phyloP scores from a whole-genome alignment of 2,113 vertebrate genomes.

The Sturnus vulgaris region DNA sequence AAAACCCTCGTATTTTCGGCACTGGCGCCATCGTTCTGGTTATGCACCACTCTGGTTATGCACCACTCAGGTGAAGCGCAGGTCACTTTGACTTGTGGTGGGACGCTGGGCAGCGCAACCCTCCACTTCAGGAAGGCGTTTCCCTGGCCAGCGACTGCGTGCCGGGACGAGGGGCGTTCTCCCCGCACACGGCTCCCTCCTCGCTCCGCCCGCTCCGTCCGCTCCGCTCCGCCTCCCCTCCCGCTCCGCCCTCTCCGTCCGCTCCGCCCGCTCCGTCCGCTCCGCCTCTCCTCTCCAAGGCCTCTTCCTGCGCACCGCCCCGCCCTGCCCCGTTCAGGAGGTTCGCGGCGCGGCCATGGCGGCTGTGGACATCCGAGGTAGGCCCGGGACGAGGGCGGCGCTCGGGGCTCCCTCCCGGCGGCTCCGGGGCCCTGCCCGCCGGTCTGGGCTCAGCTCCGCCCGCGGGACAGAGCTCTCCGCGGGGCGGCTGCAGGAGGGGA shows the following conservation, averaged over 20 bases:
- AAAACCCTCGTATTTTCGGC: rapidly evolving
- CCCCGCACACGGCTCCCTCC: rapidly evolving
- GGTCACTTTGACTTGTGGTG: rapidly evolving
- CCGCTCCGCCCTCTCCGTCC: neutral
- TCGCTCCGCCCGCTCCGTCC: neutral
- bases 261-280: neutral
- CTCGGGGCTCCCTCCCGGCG: neutral
- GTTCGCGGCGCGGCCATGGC: constrained; percentile 54
- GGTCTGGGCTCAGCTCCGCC: neutral
- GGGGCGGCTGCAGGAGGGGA: neutral
- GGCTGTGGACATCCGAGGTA: constrained; percentile 76
- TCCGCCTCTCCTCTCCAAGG: neutral
- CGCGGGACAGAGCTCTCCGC: neutral
- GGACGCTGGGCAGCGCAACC: neutral
- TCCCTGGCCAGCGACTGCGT: rapidly evolving
- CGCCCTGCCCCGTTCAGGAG: neutral
- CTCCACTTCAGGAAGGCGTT: rapidly evolving
- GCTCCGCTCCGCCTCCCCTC: neutral
- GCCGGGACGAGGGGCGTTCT: rapidly evolving
- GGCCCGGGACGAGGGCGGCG: rapidly evolving
- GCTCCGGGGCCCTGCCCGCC: neutral
- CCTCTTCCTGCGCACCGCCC: neutral
- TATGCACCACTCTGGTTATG: too few species aligned
- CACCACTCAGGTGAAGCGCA: neutral
- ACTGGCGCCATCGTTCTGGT: rapidly evolving